Evolutionary conservation across 2,113 vertebrate species (phyloP).

Genomic region (Prionailurus viverrinus): DNA sequence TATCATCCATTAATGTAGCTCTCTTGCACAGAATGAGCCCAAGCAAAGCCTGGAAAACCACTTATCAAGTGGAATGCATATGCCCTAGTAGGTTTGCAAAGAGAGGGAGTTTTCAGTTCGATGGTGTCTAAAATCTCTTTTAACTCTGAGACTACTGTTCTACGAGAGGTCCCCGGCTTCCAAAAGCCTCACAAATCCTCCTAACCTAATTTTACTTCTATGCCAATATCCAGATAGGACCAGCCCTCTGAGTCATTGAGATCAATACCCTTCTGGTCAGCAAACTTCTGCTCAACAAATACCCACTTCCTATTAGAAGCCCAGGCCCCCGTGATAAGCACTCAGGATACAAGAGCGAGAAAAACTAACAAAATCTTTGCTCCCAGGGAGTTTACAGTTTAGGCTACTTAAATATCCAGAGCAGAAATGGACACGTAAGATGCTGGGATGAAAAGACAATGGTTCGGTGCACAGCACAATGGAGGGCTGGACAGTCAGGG

Average conservation of each 20-base stretch:
- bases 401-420: too few species aligned
- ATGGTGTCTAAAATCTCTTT: not conserved
- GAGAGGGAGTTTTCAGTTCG: not conserved
- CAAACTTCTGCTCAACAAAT: not conserved
- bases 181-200: accelerated
- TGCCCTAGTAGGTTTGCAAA: too few species aligned
- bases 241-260: not conserved
- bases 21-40: not conserved
- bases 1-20: not conserved
- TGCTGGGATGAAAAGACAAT: accelerated
- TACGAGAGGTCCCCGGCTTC: not conserved
- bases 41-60: not conserved
- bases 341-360: not conserved
- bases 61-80: not conserved
- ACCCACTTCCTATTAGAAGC: too few species aligned
- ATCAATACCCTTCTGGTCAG: not conserved
- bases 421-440: accelerated
- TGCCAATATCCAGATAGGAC: accelerated
- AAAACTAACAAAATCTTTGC: not conserved
- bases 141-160: not conserved
- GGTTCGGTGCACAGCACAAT: accelerated
- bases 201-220: accelerated
- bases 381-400: too few species aligned
- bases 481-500: not conserved
- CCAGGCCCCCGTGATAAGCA: too few species aligned